These are phyloP conservation scores for Menura novaehollandiae DNA, from an alignment of 2,113 vertebrate species.

Conservation along the genomic window DNA sequence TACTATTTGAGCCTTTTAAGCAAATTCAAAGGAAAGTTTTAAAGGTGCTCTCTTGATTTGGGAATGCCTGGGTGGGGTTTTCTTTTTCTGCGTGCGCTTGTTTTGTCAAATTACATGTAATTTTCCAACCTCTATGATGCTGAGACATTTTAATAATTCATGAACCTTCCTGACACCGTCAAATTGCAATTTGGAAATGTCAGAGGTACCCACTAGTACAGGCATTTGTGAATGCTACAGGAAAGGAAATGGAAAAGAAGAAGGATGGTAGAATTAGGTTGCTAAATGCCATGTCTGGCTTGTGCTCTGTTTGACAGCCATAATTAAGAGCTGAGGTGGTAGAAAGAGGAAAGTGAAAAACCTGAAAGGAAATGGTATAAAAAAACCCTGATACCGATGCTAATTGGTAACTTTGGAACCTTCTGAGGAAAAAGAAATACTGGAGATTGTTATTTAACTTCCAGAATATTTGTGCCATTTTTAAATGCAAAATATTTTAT, in stretches of 20 bases:
- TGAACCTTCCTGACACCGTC: slow-evolving; percentile 28
- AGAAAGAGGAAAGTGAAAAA: slow-evolving; percentile 21
- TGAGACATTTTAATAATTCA: slow-evolving; percentile 46
- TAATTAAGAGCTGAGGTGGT: slow-evolving; percentile 37
- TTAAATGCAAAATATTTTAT: background rate
- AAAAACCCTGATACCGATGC: background rate
- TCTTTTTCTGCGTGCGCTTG: slow-evolving; percentile 8
- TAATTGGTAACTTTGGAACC: background rate
- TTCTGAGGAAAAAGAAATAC: background rate
- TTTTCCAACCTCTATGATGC: slow-evolving; percentile 34
- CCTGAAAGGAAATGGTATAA: background rate
- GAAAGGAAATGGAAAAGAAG: slow-evolving; percentile 9
- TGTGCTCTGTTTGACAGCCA: slow-evolving; percentile 11
- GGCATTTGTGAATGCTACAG: slow-evolving; percentile 11
- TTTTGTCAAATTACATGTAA: slow-evolving; percentile 33
- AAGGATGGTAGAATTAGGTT: slow-evolving; percentile 9
- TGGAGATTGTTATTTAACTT: background rate
- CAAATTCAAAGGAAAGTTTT: slow-evolving; percentile 60
- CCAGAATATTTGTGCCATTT: background rate
- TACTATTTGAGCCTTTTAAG: slow-evolving; percentile 37
- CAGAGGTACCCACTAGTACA: slow-evolving; percentile 24
- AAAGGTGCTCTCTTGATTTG: slow-evolving; percentile 56
- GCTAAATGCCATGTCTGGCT: slow-evolving; percentile 35
- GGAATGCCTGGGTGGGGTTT: slow-evolving; percentile 59
- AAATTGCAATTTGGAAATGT: slow-evolving; percentile 41